Base-by-base conservation (phyloP, 2,797 vertebrate species). In the Lutjanus campechanus region DNA sequence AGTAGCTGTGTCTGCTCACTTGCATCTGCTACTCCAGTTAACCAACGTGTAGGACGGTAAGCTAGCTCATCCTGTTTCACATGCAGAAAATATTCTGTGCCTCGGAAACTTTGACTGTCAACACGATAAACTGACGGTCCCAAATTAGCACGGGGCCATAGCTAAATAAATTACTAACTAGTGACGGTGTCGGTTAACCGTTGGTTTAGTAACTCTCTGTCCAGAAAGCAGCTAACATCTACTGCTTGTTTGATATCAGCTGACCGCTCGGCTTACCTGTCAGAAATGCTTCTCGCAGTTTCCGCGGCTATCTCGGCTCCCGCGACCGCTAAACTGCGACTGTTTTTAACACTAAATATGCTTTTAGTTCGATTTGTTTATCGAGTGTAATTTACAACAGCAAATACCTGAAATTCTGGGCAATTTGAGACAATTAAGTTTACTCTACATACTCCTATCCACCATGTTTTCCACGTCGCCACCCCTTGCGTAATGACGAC, bases 391-490 rank as follows among this genome's bases (percentile, higher is more conserved):
- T 22, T 6, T 13, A 6, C 8, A 22, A 51, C 19, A 0, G 16
- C 1, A 41, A 76, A 65, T 1, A 58, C 40, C n/a, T 71, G 1
- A 67, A 79, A 71, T 12, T 36, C 10, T 10, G 25, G 12, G 16
- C 9, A 77, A 83, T 72, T 77, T 44, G 3, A 60, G 60, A 63
- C 69, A 77, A 65, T 66, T 73, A 85, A 92, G 81, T 91, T 92
- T 68, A 88, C 81, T 87, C 88, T 86, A 89, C 87, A 76, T 59
- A 86, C 84, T 77, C 73, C 73, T 86, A 0, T 87, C 92, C 89
- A 73, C 91, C 92, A 92, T 91, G 91, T 93, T 93, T 92, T 93
- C 91, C 92, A 93, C 93, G 93, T 93, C 87, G 85, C 85, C 74
- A 89, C 76, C 86, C 77, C 77, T 87, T 91, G 78, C 93, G 92